Evolutionary conservation across 64 coral and sea anemone species (phyloP).

Genomic region (Stichodactyla helianthus): DNA sequence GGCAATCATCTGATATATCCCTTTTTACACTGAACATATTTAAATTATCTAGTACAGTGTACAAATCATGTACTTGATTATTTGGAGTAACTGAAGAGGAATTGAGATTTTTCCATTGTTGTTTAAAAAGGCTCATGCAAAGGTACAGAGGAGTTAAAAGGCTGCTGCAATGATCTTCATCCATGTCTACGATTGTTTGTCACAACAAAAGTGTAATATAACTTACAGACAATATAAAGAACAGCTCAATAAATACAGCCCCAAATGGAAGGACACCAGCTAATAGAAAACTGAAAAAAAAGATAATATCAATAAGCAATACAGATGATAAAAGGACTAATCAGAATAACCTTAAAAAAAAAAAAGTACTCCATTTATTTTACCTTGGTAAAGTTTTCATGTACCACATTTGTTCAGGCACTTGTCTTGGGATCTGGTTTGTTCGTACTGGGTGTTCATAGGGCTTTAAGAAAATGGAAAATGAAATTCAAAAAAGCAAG

Average conservation of each 20-base stretch:
- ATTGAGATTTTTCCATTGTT: no score
- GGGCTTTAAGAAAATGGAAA: conserved; percentile 48
- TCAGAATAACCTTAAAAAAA: neutral
- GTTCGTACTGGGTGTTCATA: conserved; percentile 95
- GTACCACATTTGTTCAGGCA: conserved; percentile 97
- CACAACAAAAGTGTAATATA: neutral
- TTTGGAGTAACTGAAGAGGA: no score
- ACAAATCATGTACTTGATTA: no score
- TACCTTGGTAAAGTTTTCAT: conserved; percentile 87
- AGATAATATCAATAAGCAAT: neutral
- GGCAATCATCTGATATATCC: no score
- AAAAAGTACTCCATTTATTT: neutral
- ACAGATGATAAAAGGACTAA: neutral
- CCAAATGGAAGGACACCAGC: conserved; percentile 97
- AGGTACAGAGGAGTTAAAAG: no score
- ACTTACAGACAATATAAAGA: conserved; percentile 99
- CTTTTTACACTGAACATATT: no score
- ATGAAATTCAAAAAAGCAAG: conserved; percentile 29
- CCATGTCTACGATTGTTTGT: no score
- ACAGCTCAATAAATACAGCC: conserved; percentile 96
- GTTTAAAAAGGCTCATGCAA: no score
- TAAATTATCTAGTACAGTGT: no score
- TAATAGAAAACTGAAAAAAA: conserved; percentile 63
- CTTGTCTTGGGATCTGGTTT: conserved; percentile 97
- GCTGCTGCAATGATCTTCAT: no score